Evolutionary conservation across 1,140 invertebrate genomes (phyloP), one percentile per base, ranked within the genome.

Genomic region (Leptinotarsa defecta): DNA sequence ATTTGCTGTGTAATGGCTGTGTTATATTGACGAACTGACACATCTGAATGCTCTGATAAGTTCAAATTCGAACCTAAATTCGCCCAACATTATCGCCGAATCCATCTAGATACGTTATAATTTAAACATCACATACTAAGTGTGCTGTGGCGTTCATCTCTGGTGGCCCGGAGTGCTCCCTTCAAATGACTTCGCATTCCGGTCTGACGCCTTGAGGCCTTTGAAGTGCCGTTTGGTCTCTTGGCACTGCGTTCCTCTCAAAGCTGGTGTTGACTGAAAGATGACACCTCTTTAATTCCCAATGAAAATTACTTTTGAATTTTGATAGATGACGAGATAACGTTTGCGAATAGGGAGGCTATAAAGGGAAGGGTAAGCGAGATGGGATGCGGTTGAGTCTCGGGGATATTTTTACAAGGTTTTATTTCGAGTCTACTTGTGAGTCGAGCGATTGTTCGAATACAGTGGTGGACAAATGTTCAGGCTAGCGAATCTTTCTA

Each of bases 271-370:
- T 80, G 79, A 80, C 81, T 81, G 81, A 82, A 82, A 81, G 81
- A 81, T 81, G 81, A 82, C 81, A 82, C 81, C 79, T 82, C 78
- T 80, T 82, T 82, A 81, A 82, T 82, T 82, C 81, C 80, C 80
- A 81, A 79, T 82, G 81, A 81, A 82, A 82, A 81, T 82, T 81
- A 78, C 77, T 80, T 81, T 79, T 76, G 78, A 81, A 81, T 77
- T 81, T 81, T 81, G 78, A 79, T 81, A 78, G 74, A 80, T 80
- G 79, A 70, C 74, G 79, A 78, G 77, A 78, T 80, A 80, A 78
- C 79, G 77, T 65, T 20, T 64, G 61, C 24, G 71, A 20, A 27
- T 65, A 22, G 24, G 71, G 61, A 65, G 61, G 34, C 19, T 15
- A 20, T 49, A 48, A 70, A 70, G 20, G 27, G 64, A 65, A 65